Evolutionary conservation across 2,113 vertebrate species (phyloP).

Genomic region (Mormyrus iriodes): DNA sequence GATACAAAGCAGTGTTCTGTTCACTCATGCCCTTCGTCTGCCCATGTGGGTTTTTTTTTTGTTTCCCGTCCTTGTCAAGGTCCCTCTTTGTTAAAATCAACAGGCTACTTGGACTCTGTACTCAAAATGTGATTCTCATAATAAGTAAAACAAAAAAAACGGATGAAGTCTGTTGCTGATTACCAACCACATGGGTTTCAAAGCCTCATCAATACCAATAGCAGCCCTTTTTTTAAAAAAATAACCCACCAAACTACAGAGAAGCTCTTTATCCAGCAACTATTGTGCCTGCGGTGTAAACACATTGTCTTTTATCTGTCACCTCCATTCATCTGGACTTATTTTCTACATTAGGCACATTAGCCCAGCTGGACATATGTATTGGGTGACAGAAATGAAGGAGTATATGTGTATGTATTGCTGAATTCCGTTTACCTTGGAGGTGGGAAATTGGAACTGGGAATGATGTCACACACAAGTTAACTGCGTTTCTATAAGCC

Average conservation of each 20-base stretch:
- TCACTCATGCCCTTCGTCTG: neutral
- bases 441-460: neutral
- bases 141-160: neutral
- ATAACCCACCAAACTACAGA: neutral
- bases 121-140: neutral
- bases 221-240: neutral
- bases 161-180: neutral
- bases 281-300: neutral
- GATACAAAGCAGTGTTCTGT: neutral
- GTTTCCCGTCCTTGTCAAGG: neutral
- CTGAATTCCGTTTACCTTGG: neutral
- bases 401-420: neutral
- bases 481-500: neutral
- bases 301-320: neutral
- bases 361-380: neutral
- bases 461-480: too few relatives aligned
- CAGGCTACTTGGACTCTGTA: neutral
- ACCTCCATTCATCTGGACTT: neutral
- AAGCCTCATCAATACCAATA: neutral
- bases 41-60: neutral
- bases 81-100: neutral
- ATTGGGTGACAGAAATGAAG: neutral
- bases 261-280: neutral
- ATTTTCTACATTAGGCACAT: neutral
- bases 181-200: neutral